phyloP scores from a whole-genome alignment of 2,888 invertebrate species.

The Saturnia japonica region DNA sequence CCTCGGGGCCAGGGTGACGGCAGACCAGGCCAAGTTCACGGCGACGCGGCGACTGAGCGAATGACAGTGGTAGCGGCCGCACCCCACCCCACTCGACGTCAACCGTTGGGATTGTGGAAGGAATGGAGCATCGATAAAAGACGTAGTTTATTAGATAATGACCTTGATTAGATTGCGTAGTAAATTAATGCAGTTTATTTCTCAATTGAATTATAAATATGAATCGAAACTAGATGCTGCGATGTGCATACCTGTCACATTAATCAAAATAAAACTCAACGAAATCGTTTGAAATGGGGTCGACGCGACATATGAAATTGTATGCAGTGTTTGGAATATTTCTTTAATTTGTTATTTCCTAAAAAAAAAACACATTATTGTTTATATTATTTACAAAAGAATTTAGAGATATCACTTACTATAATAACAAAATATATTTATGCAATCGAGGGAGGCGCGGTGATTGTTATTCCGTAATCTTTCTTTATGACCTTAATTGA shows the following conservation, averaged over 20 bases:
- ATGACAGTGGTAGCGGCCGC: conserved; percentile 46
- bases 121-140: conserved; percentile 31
- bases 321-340: not conserved
- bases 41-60: conserved; percentile 71
- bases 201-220: conserved; percentile 18
- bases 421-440: not conserved
- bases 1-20: conserved; percentile 73
- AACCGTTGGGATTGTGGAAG: conserved; percentile 40
- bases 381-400: not conserved
- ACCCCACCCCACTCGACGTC: conserved; percentile 38
- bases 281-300: conserved; percentile 6
- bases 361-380: not conserved
- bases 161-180: conserved; percentile 51
- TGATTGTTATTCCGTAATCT: not conserved
- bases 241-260: not conserved
- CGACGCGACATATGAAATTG: not conserved
- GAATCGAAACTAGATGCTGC: conserved; percentile 2
- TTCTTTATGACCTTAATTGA: not conserved
- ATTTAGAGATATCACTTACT: not conserved
- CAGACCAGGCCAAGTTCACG: conserved; percentile 78
- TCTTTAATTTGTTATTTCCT: not conserved
- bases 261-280: not conserved
- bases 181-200: conserved; percentile 30
- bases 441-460: not conserved
- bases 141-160: conserved; percentile 58